A percentile compares a stretch with the other conserved stretches of the same genome.
Conservation (phyloP, 2,888 invertebrate species). For the Griposia aprilina region DNA sequence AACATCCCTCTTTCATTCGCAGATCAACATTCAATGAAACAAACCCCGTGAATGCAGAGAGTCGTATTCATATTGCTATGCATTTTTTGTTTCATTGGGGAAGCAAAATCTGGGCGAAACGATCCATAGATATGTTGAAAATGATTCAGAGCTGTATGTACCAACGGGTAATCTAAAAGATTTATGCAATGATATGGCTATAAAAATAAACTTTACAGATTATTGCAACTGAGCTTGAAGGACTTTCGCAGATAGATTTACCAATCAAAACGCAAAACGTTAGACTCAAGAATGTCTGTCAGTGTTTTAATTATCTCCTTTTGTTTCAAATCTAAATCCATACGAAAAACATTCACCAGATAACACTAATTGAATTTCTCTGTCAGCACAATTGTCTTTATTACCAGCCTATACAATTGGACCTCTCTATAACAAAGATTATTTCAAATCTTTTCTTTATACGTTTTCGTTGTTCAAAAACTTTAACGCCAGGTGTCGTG, state of each 20-base stretch:
- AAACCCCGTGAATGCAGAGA: conserved; percentile 42
- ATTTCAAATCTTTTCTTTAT: conserved; percentile 28
- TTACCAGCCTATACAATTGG: conserved; percentile 6
- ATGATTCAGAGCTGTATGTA: neutral
- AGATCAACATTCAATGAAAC: conserved; percentile 61
- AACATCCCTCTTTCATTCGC: conserved; percentile 45
- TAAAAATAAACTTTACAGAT: neutral
- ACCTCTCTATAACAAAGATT: conserved; percentile 13
- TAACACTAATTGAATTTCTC: conserved; percentile 50
- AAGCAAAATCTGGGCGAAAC: conserved; percentile 7
- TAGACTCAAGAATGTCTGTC: neutral
- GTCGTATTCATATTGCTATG: conserved; percentile 48
- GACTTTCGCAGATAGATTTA: neutral
- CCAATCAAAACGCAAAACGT: neutral
- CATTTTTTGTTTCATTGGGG: conserved; percentile 33
- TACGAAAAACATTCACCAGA: conserved; percentile 15
- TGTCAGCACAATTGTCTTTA: conserved; percentile 10
- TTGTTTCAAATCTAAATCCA: neutral
- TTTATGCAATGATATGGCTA: neutral
- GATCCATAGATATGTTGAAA: neutral
- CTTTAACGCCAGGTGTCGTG: conserved; percentile 5
- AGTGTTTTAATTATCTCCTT: conserved; percentile 16
- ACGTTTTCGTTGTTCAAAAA: conserved; percentile 32
- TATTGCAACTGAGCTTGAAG: neutral
- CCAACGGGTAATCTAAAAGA: neutral